These are phyloP conservation scores for Drosophila bocki DNA, from an alignment of 1,140 invertebrate genomes.

Conservation along the genomic window DNA sequence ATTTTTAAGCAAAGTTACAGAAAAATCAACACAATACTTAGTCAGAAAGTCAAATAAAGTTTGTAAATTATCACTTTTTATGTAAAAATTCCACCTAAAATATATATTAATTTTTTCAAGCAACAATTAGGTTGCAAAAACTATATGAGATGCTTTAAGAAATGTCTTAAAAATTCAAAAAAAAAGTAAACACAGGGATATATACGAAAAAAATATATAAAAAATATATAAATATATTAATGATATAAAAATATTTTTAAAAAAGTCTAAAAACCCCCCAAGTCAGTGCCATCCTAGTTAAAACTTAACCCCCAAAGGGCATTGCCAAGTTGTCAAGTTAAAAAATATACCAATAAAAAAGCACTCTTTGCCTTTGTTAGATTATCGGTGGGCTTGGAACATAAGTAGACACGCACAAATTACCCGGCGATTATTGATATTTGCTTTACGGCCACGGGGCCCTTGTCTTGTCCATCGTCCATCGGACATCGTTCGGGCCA, in stretches of 20 bases:
- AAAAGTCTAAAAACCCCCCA: not conserved
- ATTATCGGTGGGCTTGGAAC: constrained; percentile 36
- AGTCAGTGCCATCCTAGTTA: not conserved
- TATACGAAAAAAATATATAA: too few relatives aligned
- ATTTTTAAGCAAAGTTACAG: too few relatives aligned
- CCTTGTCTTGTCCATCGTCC: constrained; percentile 52
- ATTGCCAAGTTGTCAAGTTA: constrained; percentile 16
- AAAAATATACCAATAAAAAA: not conserved
- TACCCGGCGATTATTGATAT: constrained; percentile 77
- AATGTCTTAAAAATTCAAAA: too few relatives aligned
- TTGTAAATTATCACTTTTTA: too few relatives aligned
- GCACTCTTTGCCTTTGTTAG: constrained; percentile 6
- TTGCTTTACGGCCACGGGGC: constrained; percentile 31
- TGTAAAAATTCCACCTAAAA: not conserved
- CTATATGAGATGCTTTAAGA: too few relatives aligned
- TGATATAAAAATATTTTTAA: not conserved
- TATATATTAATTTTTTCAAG: too few relatives aligned
- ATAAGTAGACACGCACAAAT: constrained; percentile 71
- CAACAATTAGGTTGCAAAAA: too few relatives aligned
- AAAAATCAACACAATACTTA: too few relatives aligned
- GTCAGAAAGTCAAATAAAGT: too few relatives aligned
- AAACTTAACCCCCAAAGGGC: not conserved
- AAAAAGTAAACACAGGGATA: too few relatives aligned
- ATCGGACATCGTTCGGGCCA: constrained; percentile 65
- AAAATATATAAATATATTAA: too few relatives aligned